These are phyloP conservation scores for Anoplopoma fimbria DNA, from an alignment of 2,113 vertebrate genomes.

Conservation along the genomic window DNA sequence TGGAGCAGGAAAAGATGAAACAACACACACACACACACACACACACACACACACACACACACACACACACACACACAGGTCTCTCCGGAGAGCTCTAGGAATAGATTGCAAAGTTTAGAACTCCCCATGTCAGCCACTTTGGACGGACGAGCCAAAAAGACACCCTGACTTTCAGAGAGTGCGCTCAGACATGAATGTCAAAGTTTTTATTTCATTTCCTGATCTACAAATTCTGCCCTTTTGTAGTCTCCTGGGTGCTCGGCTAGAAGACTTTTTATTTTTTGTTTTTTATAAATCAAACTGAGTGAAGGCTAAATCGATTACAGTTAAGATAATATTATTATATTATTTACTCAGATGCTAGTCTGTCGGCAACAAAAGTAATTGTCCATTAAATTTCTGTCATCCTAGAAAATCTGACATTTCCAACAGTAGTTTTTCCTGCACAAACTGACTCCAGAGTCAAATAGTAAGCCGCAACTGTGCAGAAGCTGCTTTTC, in stretches of 20 bases:
- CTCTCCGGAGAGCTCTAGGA: slow-evolving; percentile 57
- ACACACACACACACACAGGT: slow-evolving; percentile 11
- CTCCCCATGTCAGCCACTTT: slow-evolving; percentile 8
- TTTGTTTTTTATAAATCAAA: not conserved
- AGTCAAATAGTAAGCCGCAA: too few relatives aligned
- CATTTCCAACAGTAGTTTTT: not conserved
- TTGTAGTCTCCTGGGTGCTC: not conserved
- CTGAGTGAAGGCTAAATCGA: too few relatives aligned
- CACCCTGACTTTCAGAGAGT: slow-evolving; percentile 53
- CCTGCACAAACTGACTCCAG: not conserved
- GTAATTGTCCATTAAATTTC: not conserved
- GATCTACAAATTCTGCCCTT: not conserved
- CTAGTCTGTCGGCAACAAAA: not conserved
- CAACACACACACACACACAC: slow-evolving; percentile 18
- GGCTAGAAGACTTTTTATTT: not conserved
- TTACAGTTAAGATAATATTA: not conserved
- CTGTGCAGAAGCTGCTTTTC: slow-evolving; percentile 12
- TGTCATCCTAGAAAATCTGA: not conserved
- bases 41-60: not conserved
- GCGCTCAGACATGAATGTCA: slow-evolving; percentile 33
- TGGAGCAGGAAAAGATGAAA: slow-evolving; percentile 39
- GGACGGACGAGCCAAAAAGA: slow-evolving; percentile 23
- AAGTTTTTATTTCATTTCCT: not conserved
- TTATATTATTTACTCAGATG: too few relatives aligned
- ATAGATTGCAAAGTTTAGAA: slow-evolving; percentile 62